These are phyloP conservation scores for Tetraodon nigroviridis DNA, from an alignment of 2,113 vertebrate genomes.

Conservation along the genomic window DNA sequence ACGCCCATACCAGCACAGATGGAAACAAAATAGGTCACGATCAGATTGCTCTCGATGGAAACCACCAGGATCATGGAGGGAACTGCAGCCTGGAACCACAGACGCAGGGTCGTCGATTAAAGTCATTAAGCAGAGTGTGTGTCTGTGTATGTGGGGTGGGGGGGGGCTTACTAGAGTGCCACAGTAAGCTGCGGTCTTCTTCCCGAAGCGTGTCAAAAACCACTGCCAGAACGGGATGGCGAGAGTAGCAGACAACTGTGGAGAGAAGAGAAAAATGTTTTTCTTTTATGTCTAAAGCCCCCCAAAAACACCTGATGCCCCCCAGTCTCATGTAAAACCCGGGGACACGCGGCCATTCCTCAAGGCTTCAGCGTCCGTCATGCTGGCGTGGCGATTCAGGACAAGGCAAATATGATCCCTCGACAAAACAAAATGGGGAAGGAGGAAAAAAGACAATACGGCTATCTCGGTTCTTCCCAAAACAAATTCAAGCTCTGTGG, in stretches of 20 bases:
- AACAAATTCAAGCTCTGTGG: constrained; percentile 30
- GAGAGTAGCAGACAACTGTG: constrained; percentile 87
- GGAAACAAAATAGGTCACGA: constrained; percentile 84
- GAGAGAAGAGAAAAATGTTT: not conserved
- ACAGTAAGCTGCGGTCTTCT: constrained; percentile 87
- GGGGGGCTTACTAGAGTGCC: constrained; percentile 82
- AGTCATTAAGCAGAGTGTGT: too few relatives aligned
- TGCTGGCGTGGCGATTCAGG: constrained; percentile 1
- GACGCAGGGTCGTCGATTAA: constrained; percentile 3
- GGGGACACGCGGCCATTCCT: not conserved
- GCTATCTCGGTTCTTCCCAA: constrained; percentile 12
- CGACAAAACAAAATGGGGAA: constrained; percentile 18
- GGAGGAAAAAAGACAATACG: constrained; percentile 5
- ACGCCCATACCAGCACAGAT: constrained; percentile 86
- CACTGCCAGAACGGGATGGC: constrained; percentile 96
- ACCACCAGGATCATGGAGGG: constrained; percentile 88
- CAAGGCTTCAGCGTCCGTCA: constrained; percentile 2
- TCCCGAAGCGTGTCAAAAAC: constrained; percentile 92
- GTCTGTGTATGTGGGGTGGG: not conserved
- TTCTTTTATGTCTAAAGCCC: too few relatives aligned
- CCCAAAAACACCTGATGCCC: too few relatives aligned
- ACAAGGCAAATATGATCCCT: not conserved
- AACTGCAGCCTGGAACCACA: constrained; percentile 78
- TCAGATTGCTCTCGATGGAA: constrained; percentile 79
- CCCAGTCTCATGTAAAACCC: not conserved